These are phyloP conservation scores for Styela plicata DNA, from an alignment of 23 tunicate genomes.

Conservation along the genomic window DNA sequence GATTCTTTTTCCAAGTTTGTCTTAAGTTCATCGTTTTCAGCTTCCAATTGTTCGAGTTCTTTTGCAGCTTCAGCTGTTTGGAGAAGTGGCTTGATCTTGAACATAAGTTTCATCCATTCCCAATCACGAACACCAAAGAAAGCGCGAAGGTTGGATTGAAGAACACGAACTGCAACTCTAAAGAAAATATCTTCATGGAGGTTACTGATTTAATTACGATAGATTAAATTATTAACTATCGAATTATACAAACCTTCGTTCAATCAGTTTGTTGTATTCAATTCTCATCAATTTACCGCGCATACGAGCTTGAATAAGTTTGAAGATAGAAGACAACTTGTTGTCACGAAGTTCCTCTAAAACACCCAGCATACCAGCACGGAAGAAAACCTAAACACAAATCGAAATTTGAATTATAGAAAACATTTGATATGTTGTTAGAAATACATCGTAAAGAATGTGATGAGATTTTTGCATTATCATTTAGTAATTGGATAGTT, in stretches of 20 bases:
- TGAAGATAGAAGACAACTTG: constrained; percentile 75
- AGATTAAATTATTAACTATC: background rate
- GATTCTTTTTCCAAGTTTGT: constrained; percentile 82
- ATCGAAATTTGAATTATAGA: background rate
- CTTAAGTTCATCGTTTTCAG: constrained; percentile 74
- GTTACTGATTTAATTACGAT: background rate
- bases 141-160: constrained; percentile 87
- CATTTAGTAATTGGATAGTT: no score
- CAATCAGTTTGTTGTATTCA: constrained; percentile 92
- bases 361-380: constrained; percentile 93
- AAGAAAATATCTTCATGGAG: background rate
- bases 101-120: constrained; percentile 95
- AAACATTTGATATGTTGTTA: no score
- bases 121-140: constrained; percentile 89
- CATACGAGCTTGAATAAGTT: constrained; percentile 76
- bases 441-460: background rate
- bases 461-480: background rate
- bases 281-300: constrained; percentile 82
- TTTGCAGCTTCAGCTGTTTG: constrained; percentile 93
- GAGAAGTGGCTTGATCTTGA: constrained; percentile 93
- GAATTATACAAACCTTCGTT: constrained; percentile 62
- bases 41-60: constrained; percentile 87
- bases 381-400: constrained; percentile 78
- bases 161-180: constrained; percentile 84
- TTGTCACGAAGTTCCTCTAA: constrained; percentile 96